Conservation (phyloP, 2,888 invertebrate genomes). For the Drosophila buzzatii region DNA sequence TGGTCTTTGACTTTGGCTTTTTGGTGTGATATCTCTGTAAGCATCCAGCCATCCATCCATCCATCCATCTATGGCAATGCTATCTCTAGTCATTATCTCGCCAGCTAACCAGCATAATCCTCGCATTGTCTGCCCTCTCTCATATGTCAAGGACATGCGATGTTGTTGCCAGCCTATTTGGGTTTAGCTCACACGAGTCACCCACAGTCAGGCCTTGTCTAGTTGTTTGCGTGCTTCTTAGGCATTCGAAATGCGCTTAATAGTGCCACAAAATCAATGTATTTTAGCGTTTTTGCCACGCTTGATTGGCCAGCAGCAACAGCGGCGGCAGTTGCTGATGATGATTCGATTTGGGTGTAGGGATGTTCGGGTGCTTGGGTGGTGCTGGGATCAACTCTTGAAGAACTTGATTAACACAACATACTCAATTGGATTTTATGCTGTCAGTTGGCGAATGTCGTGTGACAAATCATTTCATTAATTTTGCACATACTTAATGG, state of each 20-base stretch:
- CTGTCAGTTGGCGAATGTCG: constrained; percentile 47
- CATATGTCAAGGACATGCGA: constrained; percentile 63
- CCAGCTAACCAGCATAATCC: constrained; percentile 54
- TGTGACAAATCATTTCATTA: constrained; percentile 77
- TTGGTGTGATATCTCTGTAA: constrained; percentile 51
- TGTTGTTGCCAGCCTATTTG: not conserved
- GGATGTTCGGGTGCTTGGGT: not conserved
- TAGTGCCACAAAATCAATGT: constrained; percentile 81
- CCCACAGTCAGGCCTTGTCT: not conserved
- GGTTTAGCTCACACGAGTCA: not conserved
- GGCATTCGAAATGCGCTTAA: constrained; percentile 65
- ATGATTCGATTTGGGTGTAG: not conserved
- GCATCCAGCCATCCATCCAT: constrained; percentile 11
- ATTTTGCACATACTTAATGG: constrained; percentile 76
- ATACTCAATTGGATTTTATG: constrained; percentile 43
- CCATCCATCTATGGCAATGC: constrained; percentile 22
- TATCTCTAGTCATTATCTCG: constrained; percentile 62
- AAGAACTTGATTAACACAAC: constrained; percentile 66
- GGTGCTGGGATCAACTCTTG: constrained; percentile 21
- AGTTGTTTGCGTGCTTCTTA: constrained; percentile 66
- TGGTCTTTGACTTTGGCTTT: constrained; percentile 44
- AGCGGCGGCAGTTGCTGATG: not conserved
- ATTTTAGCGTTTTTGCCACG: constrained; percentile 72
- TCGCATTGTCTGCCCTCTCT: constrained; percentile 21
- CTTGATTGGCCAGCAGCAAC: constrained; percentile 52